Evolutionary conservation across 2,797 vertebrate genomes (phyloP).

Genomic region (Rousettus madagascariensis): DNA sequence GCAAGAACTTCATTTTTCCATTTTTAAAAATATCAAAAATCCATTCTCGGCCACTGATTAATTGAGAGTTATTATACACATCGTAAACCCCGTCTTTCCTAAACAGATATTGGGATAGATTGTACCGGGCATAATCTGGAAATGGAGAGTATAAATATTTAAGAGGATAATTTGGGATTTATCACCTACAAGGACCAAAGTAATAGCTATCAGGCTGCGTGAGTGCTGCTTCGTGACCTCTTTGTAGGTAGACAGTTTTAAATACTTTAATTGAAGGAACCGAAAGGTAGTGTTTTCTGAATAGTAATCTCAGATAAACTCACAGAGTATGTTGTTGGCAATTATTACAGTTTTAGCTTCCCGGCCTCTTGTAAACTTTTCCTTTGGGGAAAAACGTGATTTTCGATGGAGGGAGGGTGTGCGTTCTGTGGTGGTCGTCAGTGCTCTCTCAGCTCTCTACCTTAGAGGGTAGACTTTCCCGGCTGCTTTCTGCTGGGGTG

Average conservation of each 20-base stretch:
- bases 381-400: neutral
- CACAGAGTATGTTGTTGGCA: neutral
- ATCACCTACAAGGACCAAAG: neutral
- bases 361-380: neutral
- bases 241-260: neutral
- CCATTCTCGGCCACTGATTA: neutral
- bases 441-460: neutral
- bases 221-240: neutral
- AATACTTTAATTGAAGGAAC: neutral
- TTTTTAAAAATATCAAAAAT: conserved; percentile 8
- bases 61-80: neutral
- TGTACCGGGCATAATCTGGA: neutral
- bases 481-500: fast-evolving
- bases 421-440: neutral
- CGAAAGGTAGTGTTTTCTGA: neutral
- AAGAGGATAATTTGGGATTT: neutral
- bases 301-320: neutral
- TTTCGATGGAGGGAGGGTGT: neutral
- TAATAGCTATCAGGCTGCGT: neutral
- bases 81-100: neutral
- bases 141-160: neutral
- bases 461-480: neutral
- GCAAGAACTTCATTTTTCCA: neutral
- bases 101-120: neutral
- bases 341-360: neutral